Evolutionary conservation across 1,140 invertebrate species (phyloP).

Genomic region (Mesaphorura yosii): DNA sequence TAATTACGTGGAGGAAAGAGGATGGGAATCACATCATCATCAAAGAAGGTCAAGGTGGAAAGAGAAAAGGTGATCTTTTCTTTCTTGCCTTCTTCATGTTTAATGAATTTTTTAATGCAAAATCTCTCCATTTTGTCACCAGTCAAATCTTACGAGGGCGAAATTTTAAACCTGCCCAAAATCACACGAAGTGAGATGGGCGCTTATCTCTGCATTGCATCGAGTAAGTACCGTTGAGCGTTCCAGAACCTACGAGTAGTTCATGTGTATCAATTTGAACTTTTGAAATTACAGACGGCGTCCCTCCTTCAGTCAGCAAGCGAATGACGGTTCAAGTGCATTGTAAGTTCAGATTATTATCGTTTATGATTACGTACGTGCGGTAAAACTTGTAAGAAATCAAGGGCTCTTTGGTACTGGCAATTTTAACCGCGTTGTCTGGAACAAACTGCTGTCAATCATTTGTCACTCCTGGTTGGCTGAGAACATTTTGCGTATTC

Average conservation of each 20-base stretch:
- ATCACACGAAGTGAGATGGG: slow-evolving; percentile 76
- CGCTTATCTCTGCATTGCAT: slow-evolving; percentile 63
- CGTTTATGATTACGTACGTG: background rate
- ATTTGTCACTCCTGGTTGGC: too few species aligned
- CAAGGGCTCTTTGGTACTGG: too few species aligned
- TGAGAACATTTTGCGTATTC: too few species aligned
- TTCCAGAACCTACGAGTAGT: background rate
- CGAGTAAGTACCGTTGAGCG: too few species aligned
- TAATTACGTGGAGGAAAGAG: slow-evolving; percentile 73
- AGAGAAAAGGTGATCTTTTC: slow-evolving; percentile 51
- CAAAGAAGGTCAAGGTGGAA: slow-evolving; percentile 49
- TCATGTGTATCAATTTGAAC: background rate
- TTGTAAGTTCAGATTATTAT: slow-evolving; percentile 55
- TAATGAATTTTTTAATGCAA: background rate
- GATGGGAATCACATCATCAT: slow-evolving; percentile 70
- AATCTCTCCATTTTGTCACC: slow-evolving; percentile 31
- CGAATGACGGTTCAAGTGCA: slow-evolving; percentile 69
- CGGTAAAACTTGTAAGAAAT: too few species aligned
- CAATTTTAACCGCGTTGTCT: too few species aligned
- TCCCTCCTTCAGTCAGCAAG: slow-evolving; percentile 66
- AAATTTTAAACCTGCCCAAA: slow-evolving; percentile 60
- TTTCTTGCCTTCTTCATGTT: background rate
- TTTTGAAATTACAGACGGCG: slow-evolving; percentile 51
- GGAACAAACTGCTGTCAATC: too few species aligned
- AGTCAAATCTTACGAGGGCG: slow-evolving; percentile 58